These are phyloP conservation scores for Aricia artaxerxes DNA, from an alignment of 2,888 invertebrate genomes.

Conservation along the genomic window DNA sequence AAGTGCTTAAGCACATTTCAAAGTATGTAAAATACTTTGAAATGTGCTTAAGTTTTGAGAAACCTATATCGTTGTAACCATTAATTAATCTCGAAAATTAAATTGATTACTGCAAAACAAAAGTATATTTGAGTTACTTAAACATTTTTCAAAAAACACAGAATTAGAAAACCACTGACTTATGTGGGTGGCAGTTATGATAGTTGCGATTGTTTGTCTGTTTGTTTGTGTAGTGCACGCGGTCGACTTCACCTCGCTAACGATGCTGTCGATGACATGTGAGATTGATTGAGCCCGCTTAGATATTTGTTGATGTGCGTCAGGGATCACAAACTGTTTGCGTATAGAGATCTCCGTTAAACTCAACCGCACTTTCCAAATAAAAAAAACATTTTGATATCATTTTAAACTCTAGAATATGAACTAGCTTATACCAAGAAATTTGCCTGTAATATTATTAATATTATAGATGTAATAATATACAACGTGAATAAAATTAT, in stretches of 20 bases:
- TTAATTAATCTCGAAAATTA: neutral
- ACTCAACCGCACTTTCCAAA: neutral
- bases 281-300: slow-evolving; percentile 40
- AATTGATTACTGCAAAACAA: neutral
- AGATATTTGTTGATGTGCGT: slow-evolving; percentile 37
- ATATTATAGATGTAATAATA: too few relatives aligned
- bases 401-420: neutral
- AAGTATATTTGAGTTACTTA: too few relatives aligned
- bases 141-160: neutral
- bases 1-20: too few relatives aligned
- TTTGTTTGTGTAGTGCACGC: slow-evolving; percentile 30
- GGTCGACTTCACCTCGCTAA: slow-evolving; percentile 32
- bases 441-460: too few relatives aligned
- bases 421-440: neutral
- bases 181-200: neutral
- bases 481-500: neutral
- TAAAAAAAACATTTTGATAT: neutral
- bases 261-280: slow-evolving; percentile 38
- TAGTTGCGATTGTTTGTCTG: slow-evolving; percentile 5
- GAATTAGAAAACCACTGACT: neutral
- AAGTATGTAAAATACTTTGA: neutral
- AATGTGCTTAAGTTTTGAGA: neutral
- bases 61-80: neutral
- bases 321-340: slow-evolving; percentile 32
- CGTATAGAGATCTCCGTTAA: neutral